phyloP scores from a whole-genome alignment of 1,140 invertebrate species.

The Delia radicum region DNA sequence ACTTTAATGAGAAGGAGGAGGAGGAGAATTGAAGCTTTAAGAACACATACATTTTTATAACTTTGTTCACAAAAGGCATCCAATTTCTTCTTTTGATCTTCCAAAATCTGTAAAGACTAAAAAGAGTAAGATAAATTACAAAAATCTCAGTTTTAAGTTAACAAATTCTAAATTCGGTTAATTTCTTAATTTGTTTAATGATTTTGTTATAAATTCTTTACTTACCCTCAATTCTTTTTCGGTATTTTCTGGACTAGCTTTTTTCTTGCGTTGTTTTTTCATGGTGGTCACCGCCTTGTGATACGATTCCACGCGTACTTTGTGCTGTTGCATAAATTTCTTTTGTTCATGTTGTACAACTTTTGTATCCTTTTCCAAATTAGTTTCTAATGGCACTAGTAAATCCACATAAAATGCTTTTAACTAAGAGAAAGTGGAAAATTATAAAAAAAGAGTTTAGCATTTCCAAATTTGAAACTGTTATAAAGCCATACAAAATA shows the following conservation, averaged over 20 bases:
- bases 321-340: constrained; percentile 85
- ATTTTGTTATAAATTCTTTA: not conserved
- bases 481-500: too few species aligned
- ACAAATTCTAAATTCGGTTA: too few species aligned
- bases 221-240: constrained; percentile 85
- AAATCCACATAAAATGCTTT: constrained; percentile 94
- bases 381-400: constrained; percentile 86
- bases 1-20: not conserved
- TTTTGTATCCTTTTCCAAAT: constrained; percentile 91
- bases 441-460: too few species aligned
- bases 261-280: constrained; percentile 87
- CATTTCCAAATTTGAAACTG: too few species aligned
- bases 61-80: constrained; percentile 88
- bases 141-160: too few species aligned
- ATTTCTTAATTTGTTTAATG: not conserved
- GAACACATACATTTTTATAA: constrained; percentile 80
- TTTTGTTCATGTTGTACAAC: constrained; percentile 91
- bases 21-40: not conserved
- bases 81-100: constrained; percentile 87
- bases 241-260: constrained; percentile 74
- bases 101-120: constrained; percentile 83
- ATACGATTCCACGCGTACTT: constrained; percentile 82
- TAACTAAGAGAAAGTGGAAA: constrained; percentile 62
- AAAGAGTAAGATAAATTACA: not conserved
- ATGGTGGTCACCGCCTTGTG: constrained; percentile 84